Evolutionary conservation across 2,797 vertebrate genomes (phyloP).

Genomic region (Microctenopoma steveboyesi): DNA sequence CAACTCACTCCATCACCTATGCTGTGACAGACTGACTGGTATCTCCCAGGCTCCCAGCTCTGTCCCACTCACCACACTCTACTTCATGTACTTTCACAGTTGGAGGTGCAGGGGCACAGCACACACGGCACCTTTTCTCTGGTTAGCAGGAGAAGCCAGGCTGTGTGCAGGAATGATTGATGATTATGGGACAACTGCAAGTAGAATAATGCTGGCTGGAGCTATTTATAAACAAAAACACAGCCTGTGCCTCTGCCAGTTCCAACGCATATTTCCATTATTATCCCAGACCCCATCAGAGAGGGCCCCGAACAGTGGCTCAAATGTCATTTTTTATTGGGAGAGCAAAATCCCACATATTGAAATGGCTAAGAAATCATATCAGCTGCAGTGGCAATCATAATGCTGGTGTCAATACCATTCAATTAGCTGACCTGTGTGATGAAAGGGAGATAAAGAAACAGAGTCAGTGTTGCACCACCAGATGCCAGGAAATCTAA

Average conservation of each 20-base stretch:
- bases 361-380: conserved; percentile 59
- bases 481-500: conserved; percentile 70
- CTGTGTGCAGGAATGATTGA: conserved; percentile 78
- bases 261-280: conserved; percentile 71
- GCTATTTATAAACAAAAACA: conserved; percentile 87
- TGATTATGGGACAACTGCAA: conserved; percentile 81
- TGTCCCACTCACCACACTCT: conserved; percentile 52
- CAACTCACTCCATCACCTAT: conserved; percentile 62
- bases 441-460: conserved; percentile 56
- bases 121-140: conserved; percentile 63
- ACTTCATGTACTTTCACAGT: conserved; percentile 71
- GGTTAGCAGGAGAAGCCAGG: conserved; percentile 59
- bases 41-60: conserved; percentile 40
- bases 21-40: background rate
- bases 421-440: conserved; percentile 67
- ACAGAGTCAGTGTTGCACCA: conserved; percentile 42
- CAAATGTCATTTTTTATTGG: conserved; percentile 69
- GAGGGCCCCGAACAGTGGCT: conserved; percentile 60
- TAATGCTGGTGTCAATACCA: conserved; percentile 71
- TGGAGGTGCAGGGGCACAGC: conserved; percentile 73
- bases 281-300: conserved; percentile 74
- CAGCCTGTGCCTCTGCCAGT: conserved; percentile 72
- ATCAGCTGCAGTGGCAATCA: conserved; percentile 54
- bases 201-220: conserved; percentile 81
- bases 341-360: conserved; percentile 58